phyloP scores from a whole-genome alignment of 2,888 invertebrate genomes.

The Eupithecia vulgata region DNA sequence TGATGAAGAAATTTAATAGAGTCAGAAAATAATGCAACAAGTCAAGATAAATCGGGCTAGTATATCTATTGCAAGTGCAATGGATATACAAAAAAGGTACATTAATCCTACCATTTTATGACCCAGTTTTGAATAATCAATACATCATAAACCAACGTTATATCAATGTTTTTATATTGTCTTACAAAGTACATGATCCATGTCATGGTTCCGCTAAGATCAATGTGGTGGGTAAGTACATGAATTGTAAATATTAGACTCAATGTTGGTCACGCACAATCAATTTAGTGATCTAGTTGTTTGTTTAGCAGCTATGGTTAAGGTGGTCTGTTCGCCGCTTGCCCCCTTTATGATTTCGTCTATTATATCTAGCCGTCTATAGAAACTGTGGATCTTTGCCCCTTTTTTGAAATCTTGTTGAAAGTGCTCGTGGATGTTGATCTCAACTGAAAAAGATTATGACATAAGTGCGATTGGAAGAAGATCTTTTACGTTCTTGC shows the following conservation, averaged over 20 bases:
- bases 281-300: conserved; percentile 11
- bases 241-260: conserved; percentile 2
- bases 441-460: background rate
- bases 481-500: too few relatives aligned
- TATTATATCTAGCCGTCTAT: too few relatives aligned
- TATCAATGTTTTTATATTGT: conserved; percentile 8
- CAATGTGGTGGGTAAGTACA: background rate
- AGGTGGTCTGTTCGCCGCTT: too few relatives aligned
- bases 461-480: background rate
- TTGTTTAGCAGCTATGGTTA: background rate
- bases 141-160: background rate
- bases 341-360: too few relatives aligned
- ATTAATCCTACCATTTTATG: background rate
- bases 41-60: conserved; percentile 2
- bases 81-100: background rate
- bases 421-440: background rate
- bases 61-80: background rate
- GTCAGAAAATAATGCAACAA: conserved; percentile 12
- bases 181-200: background rate
- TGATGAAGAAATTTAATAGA: conserved; percentile 27
- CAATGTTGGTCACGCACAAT: conserved; percentile 11
- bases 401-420: too few relatives aligned
- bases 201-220: conserved; percentile 7
- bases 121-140: background rate
- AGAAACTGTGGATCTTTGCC: too few relatives aligned